Conservation (phyloP, 1,140 invertebrate genomes). For the Bombus sylvicola region DNA sequence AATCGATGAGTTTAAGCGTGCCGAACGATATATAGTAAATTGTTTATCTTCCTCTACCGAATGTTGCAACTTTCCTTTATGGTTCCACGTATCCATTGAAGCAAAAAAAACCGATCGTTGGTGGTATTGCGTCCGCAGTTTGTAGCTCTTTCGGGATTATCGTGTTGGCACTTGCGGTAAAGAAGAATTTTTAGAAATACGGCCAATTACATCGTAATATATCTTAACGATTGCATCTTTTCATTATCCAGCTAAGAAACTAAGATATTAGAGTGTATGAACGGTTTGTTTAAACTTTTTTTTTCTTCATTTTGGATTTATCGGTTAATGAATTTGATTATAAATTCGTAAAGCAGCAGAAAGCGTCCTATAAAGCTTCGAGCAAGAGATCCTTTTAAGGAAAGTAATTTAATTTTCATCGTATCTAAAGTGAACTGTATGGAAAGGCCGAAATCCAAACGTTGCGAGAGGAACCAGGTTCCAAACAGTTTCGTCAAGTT, state of each 20-base stretch:
- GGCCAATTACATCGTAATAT: neutral
- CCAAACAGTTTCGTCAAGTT: conserved; percentile 42
- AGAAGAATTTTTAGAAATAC: neutral
- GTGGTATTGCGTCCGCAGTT: neutral
- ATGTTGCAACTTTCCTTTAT: neutral
- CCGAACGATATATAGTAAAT: neutral
- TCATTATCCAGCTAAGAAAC: neutral
- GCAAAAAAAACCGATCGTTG: neutral
- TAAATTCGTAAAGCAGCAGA: neutral
- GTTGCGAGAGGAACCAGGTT: conserved; percentile 5
- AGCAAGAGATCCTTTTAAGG: conserved; percentile 10
- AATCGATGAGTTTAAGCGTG: neutral
- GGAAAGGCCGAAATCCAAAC: conserved; percentile 33
- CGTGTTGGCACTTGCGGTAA: neutral
- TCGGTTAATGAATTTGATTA: neutral
- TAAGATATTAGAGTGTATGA: neutral
- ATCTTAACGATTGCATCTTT: neutral
- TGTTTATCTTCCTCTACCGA: neutral
- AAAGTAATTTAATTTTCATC: conserved; percentile 47
- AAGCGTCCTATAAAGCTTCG: neutral
- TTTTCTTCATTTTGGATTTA: neutral
- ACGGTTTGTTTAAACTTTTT: neutral
- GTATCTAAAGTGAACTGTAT: neutral
- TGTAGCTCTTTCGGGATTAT: neutral
- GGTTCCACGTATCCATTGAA: neutral